phyloP scores from a whole-genome alignment of 1,140 invertebrate species.

The Procambarus clarkii region DNA sequence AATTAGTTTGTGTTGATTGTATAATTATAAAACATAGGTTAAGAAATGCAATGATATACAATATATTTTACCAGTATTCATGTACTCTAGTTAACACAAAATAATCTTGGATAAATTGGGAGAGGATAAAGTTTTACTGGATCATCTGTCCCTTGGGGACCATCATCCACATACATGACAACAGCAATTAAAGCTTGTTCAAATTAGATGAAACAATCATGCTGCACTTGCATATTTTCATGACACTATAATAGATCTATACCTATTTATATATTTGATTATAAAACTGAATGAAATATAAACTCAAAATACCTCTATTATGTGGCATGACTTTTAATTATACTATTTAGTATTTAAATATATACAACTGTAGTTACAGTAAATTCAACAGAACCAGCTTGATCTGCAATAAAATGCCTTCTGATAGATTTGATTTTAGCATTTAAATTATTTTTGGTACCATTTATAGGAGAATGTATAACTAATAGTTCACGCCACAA shows the following conservation, averaged over 20 bases:
- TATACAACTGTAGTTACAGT: no score
- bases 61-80: no score
- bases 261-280: not conserved
- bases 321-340: not conserved
- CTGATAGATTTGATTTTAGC: not conserved
- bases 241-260: not conserved
- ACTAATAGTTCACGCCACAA: not conserved
- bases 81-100: not conserved
- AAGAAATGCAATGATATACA: no score
- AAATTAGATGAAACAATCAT: not conserved
- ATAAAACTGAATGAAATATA: not conserved
- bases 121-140: not conserved
- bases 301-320: not conserved
- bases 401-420: no score
- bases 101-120: not conserved
- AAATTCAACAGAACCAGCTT: no score
- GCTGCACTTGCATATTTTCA: no score
- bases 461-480: not conserved
- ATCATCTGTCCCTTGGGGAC: not conserved
- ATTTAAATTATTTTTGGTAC: not conserved
- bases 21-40: not conserved
- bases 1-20: not conserved
- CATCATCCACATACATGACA: not conserved
- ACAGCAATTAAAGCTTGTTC: no score
- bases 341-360: not conserved